A percentile compares a stretch with the other conserved stretches of the same genome.
phyloP scores from a whole-genome alignment of 2,797 vertebrate genomes.

The Syngnathus acus region DNA sequence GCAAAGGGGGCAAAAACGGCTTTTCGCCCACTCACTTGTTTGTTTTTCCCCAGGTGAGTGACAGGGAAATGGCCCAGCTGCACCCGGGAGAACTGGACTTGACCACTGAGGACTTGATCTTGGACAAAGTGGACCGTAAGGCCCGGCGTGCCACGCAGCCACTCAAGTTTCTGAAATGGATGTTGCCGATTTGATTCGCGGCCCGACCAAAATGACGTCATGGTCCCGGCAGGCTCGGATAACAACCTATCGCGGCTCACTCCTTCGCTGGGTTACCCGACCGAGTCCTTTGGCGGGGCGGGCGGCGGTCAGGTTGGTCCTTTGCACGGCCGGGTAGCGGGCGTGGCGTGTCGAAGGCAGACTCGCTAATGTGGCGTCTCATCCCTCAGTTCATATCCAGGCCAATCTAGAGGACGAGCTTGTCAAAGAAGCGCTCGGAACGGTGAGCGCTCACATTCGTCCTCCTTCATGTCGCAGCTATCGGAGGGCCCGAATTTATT shows the following conservation, averaged over 20 bases:
- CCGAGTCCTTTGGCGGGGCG: too few species aligned
- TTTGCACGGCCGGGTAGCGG: too few species aligned
- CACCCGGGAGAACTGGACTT: conserved; percentile 81
- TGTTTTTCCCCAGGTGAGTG: conserved; percentile 43
- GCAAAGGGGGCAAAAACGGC: background rate
- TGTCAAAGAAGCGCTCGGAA: conserved; percentile 87
- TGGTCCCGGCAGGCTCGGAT: too few species aligned
- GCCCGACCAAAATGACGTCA: too few species aligned
- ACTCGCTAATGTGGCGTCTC: background rate
- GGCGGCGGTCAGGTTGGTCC: too few species aligned
- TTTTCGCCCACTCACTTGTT: background rate
- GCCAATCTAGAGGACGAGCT: conserved; percentile 90
- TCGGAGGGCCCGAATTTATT: too few species aligned
- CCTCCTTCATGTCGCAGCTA: background rate
- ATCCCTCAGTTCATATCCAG: conserved; percentile 82
- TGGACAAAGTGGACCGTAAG: conserved; percentile 90
- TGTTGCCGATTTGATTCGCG: too few species aligned
- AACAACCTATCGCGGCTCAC: too few species aligned
- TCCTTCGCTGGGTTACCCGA: too few species aligned
- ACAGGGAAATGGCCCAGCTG: conserved; percentile 54
- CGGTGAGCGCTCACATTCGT: conserved; percentile 63
- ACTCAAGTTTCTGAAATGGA: background rate
- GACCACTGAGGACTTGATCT: conserved; percentile 82
- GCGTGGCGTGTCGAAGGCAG: background rate
- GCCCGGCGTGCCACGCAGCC: too few species aligned